Percentiles rank a stretch among this genome's conserved stretches.
Conservation (phyloP, 2,888 invertebrate species). For the Sycophila texana region DNA sequence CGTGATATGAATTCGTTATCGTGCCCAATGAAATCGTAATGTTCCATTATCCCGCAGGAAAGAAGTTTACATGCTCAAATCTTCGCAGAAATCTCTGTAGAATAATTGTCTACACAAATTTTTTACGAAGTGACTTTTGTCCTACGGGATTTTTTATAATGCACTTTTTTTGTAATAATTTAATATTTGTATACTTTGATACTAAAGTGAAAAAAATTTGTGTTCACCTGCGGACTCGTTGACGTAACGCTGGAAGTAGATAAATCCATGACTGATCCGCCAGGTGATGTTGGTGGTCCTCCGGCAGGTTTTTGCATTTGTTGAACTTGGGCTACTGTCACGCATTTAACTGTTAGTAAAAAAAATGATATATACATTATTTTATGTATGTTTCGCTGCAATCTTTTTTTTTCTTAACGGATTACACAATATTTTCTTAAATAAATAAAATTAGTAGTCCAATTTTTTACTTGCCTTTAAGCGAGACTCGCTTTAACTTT, state of each 20-base stretch:
- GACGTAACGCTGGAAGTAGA: conserved; percentile 91
- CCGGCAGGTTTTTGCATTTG: conserved; percentile 79
- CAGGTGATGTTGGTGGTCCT: conserved; percentile 85
- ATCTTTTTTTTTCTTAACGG: not conserved
- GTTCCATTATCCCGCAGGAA: too few species aligned
- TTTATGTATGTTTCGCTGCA: not conserved
- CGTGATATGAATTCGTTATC: conserved; percentile 23
- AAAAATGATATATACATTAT: not conserved
- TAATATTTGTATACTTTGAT: too few species aligned
- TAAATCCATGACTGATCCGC: conserved; percentile 89
- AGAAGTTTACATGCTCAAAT: too few species aligned
- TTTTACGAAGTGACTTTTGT: too few species aligned
- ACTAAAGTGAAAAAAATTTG: not conserved
- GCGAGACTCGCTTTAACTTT: conserved; percentile 48
- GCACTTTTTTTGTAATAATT: too few species aligned
- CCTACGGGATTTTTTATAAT: too few species aligned
- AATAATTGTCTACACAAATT: too few species aligned
- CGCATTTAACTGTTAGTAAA: conserved; percentile 84
- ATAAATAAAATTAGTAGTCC: not conserved
- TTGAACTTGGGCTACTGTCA: conserved; percentile 82
- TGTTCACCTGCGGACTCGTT: conserved; percentile 87
- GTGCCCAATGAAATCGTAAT: not conserved
- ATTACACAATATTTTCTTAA: not conserved
- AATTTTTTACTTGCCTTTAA: conserved; percentile 47
- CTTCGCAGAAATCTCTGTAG: too few species aligned